Base-by-base conservation (phyloP, 1,140 invertebrate genomes). In the Acyrthosiphon pisum region DNA sequence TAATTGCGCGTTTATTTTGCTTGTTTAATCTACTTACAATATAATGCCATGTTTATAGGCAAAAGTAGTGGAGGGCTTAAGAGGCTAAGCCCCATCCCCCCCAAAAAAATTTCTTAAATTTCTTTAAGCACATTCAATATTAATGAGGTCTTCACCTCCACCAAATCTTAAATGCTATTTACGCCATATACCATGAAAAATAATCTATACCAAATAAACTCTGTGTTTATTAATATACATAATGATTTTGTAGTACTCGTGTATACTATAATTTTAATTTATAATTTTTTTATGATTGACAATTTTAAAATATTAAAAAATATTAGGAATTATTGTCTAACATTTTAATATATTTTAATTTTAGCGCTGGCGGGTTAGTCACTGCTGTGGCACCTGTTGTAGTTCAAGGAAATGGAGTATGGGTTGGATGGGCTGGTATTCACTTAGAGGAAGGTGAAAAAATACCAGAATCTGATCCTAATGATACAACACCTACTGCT, bases 381-480 rank as follows among this genome's bases (percentile, higher is more conserved):
- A 99, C 98, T 11, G 98, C 98, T 7, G 98, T 99, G 20, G 98
- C 97, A 84, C 98, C 98, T 0, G 97, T 98, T 23, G 98, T 98
- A 1, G 97, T 98, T 94, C 97, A 97, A 94, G 97, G 97, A 93
- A 97, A 96, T 94, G 98, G 98, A 46, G 95, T 98, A 44, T 98
- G 98, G 98, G 97, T 98, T 87, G 98, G 98, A 94, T 98, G 98
- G 98, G 97, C 98, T 0, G 98, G 98, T 6, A 96, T 98, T 93
- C 97, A 98, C 95, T 95, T 97, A 94, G 96, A 97, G 83, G 96
- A 98, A 94, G 96, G 96, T 2, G 94, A 94, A n/a, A 97, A 97
- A 56, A 98, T 98, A 94, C 98, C 98, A 3, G 98, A 98, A 95
- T 97, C 98, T 4, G 97, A 98, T 95, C 97, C 97, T 0, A 96